Evolutionary conservation across 2,113 vertebrate species (phyloP), one percentile per base, ranked within the genome.

Genomic region (Myocastor coypus): DNA sequence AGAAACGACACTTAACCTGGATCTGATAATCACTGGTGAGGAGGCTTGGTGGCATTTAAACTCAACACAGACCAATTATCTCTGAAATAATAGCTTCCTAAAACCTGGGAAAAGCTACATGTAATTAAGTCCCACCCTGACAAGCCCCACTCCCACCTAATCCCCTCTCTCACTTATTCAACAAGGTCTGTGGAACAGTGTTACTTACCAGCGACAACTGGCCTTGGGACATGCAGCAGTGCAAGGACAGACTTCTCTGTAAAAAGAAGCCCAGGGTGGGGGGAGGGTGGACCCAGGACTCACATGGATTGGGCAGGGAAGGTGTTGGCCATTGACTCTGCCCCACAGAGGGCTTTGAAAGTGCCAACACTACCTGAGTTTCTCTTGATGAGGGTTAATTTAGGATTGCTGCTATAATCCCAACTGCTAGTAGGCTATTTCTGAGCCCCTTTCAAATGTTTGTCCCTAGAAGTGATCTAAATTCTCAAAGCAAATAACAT

Each of bases 241-340:
- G 19, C 19, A 61, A 22, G 73, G 30, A 68, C 0, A 63, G 22
- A 42, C 26, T 0, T 3, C 11, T 26, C 61, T 46, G 19, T 28
- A 40, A 52, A 55, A 80, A 64, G 46, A 83, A 87, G 59, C 32
- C 22, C 46, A 75, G 92, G 77, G 10, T 30, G 28, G 10, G 9
- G 4, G 7, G 32, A 42, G 0, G 3, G 37, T 13, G 0, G 2
- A 20, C 1, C 34, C 52, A 1, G 4, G 30, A 30, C 28, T n/a
- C n/a, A 0, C 1, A 12, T 4, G 40, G 4, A 19, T 26, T 7
- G 26, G 61, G 32, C 42, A 57, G n/a, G 30, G n/a, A 40, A 40
- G 32, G 32, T 9, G 4, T n/a, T 57, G 12, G 52, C 32, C 9
- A 37, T 1, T 24, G 14, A 59, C 63, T 37, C 16, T 4, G 13